Evolutionary conservation across 2,797 vertebrate species (phyloP).

Genomic region (Diplodus puntazzo): DNA sequence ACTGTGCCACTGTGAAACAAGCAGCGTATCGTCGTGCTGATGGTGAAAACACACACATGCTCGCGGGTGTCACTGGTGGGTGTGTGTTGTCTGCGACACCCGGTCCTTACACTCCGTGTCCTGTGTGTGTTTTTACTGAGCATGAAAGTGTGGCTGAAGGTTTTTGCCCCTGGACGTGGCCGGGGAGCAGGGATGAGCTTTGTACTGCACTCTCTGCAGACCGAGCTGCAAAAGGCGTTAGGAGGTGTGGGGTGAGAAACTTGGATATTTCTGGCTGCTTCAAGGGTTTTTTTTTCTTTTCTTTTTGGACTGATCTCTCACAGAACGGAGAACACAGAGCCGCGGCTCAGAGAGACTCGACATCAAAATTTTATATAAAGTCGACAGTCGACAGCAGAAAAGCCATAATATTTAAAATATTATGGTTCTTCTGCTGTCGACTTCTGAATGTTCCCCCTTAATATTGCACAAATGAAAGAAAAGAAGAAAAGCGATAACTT

Average conservation of each 20-base stretch:
- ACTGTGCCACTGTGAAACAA: background rate
- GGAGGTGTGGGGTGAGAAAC: slow-evolving; percentile 43
- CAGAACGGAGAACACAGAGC: slow-evolving; percentile 44
- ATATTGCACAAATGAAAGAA: slow-evolving; percentile 24
- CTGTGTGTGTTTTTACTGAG: background rate
- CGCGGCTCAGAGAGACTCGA: slow-evolving; percentile 50
- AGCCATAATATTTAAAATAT: slow-evolving; percentile 17
- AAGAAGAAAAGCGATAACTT: slow-evolving; percentile 12
- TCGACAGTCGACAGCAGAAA: background rate
- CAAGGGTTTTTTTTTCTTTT: background rate
- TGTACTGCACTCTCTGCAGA: slow-evolving; percentile 26
- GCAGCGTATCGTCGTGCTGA: background rate
- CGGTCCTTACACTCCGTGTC: background rate
- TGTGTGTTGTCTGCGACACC: background rate
- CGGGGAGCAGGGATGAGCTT: slow-evolving; percentile 13
- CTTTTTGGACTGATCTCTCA: slow-evolving; percentile 54
- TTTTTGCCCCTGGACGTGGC: slow-evolving; percentile 4
- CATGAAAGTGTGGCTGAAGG: background rate
- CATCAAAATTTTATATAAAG: slow-evolving; percentile 3
- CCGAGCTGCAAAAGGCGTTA: slow-evolving; percentile 52
- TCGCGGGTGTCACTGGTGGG: background rate
- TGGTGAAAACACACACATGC: background rate
- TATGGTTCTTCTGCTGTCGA: slow-evolving; percentile 26
- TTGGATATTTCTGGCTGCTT: slow-evolving; percentile 44
- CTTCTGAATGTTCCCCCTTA: slow-evolving; percentile 26